A percentile compares a stretch with the other conserved stretches of the same genome.
These are phyloP conservation scores for Syngnathoides biaculeatus DNA, from an alignment of 2,113 vertebrate genomes.

Conservation along the genomic window DNA sequence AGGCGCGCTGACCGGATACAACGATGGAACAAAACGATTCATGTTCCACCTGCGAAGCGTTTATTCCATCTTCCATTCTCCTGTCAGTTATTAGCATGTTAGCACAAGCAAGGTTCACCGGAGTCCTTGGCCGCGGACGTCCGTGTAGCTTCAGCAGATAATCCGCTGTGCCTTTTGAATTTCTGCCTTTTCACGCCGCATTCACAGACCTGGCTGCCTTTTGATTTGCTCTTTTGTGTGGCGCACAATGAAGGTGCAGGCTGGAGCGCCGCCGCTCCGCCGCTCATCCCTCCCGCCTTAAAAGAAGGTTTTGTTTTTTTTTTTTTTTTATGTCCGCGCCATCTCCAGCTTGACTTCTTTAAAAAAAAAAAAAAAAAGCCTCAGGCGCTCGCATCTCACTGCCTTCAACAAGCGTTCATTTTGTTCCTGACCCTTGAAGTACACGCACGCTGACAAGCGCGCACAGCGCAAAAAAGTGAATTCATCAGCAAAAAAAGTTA, in stretches of 20 bases:
- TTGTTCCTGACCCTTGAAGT: slow-evolving; percentile 5
- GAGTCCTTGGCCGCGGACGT: not conserved
- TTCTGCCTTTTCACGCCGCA: not conserved
- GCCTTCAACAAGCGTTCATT: not conserved
- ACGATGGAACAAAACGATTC: not conserved
- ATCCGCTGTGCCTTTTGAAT: not conserved
- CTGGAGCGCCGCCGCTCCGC: not conserved
- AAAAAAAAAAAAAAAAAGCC: not conserved
- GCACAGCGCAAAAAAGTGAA: not conserved
- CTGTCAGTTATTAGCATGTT: not conserved
- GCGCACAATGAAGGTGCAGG: not conserved
- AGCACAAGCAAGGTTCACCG: not conserved
- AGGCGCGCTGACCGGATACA: not conserved
- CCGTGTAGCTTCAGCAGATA: not conserved
- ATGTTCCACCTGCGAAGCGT: not conserved
- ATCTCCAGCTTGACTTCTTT: not conserved
- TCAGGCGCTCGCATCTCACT: not conserved
- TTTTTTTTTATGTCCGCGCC: not conserved
- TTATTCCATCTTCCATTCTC: not conserved
- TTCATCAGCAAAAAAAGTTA: not conserved
- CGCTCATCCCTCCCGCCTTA: not conserved
- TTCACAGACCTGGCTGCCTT: slow-evolving; percentile 1
- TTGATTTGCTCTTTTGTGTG: not conserved
- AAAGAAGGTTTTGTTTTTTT: slow-evolving; percentile 8
- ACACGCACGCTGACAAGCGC: not conserved